Evolutionary conservation across 2,888 invertebrate species (phyloP).

Genomic region (Liodrosophila aerea): DNA sequence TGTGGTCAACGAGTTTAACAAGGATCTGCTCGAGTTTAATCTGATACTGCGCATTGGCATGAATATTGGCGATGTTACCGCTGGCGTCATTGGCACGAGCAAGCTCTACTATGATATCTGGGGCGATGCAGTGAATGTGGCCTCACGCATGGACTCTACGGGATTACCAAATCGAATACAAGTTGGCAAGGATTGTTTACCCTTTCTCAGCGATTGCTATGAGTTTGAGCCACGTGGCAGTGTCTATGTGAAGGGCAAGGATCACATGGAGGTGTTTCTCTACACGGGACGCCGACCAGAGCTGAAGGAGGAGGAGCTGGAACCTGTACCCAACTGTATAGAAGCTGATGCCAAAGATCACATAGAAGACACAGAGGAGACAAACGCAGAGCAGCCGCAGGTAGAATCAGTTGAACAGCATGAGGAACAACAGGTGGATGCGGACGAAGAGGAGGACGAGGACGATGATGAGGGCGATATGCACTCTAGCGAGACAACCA

Average conservation of each 20-base stretch:
- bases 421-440: not conserved
- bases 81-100: constrained; percentile 97
- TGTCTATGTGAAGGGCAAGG: constrained; percentile 98
- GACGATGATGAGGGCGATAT: constrained; percentile 52
- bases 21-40: constrained; percentile 94
- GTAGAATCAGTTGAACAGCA: not conserved
- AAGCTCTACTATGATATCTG: constrained; percentile 98
- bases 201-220: constrained; percentile 88
- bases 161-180: constrained; percentile 94
- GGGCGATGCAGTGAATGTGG: constrained; percentile 99
- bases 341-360: not conserved
- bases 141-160: constrained; percentile 98
- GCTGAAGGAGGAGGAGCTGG: constrained; percentile 32
- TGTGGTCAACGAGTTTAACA: constrained; percentile 93
- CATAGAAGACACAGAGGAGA: not conserved
- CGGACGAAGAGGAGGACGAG: constrained; percentile 5
- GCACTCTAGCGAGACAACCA: constrained; percentile 67
- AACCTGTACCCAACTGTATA: not conserved
- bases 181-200: constrained; percentile 89
- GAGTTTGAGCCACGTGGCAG: constrained; percentile 96
- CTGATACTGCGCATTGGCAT: constrained; percentile 93
- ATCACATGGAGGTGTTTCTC: constrained; percentile 95
- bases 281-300: constrained; percentile 79
- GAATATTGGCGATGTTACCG: constrained; percentile 97
- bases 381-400: not conserved